These are phyloP conservation scores for Drosophila saltans DNA, from an alignment of 1,140 invertebrate genomes.

Conservation along the genomic window DNA sequence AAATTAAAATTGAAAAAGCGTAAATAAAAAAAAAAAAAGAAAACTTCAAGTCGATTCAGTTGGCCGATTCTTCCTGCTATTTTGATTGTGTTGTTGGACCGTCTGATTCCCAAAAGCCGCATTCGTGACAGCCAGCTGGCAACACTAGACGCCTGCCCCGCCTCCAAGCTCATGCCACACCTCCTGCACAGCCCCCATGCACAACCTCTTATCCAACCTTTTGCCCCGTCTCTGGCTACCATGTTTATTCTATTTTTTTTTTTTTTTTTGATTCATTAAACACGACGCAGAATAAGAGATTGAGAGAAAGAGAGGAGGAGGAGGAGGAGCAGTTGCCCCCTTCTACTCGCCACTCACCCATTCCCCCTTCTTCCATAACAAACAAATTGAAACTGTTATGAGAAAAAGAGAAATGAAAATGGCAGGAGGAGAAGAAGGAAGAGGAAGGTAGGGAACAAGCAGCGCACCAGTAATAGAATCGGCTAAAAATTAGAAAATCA, in stretches of 20 bases:
- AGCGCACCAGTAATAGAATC: slow-evolving; percentile 35
- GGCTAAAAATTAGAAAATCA: slow-evolving; percentile 70
- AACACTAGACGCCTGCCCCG: slow-evolving; percentile 18
- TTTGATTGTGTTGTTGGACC: slow-evolving; percentile 46
- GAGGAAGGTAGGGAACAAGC: not conserved
- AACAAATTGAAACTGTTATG: slow-evolving; percentile 57
- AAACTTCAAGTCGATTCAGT: slow-evolving; percentile 67
- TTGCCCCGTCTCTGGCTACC: not conserved
- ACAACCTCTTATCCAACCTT: slow-evolving; percentile 1
- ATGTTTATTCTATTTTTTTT: slow-evolving; percentile 29
- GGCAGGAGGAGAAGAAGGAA: not conserved
- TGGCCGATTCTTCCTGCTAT: slow-evolving; percentile 73
- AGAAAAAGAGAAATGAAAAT: slow-evolving; percentile 7
- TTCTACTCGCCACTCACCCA: not conserved
- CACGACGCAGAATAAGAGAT: slow-evolving; percentile 26
- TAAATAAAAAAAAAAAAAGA: slow-evolving; percentile 36
- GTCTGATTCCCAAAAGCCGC: slow-evolving; percentile 47
- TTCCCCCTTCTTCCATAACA: not conserved
- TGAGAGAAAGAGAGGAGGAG: not conserved
- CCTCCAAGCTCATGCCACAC: not conserved
- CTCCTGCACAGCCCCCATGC: slow-evolving; percentile 7
- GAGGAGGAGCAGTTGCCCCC: not conserved
- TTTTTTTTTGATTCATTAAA: slow-evolving; percentile 69
- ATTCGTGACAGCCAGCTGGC: slow-evolving; percentile 72
- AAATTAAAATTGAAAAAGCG: not conserved